Evolutionary conservation across 1,140 invertebrate species (phyloP).

Genomic region (Drosophila baimaii): DNA sequence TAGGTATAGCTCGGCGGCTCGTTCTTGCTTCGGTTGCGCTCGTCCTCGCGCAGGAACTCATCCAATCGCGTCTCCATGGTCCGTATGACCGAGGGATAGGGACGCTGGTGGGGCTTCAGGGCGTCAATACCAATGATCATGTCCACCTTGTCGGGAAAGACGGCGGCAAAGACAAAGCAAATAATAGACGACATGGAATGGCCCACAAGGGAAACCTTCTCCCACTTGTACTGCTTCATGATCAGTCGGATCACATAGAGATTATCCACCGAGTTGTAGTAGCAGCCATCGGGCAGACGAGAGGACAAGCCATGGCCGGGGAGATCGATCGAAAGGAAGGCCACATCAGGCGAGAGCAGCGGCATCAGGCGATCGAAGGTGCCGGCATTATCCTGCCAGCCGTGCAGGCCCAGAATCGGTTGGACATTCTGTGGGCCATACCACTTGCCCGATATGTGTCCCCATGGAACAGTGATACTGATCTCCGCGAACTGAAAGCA

Average conservation of each 20-base stretch:
- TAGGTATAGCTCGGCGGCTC: slow-evolving; percentile 87
- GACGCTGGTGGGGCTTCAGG: slow-evolving; percentile 85
- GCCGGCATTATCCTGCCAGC: slow-evolving; percentile 91
- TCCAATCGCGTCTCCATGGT: slow-evolving; percentile 84
- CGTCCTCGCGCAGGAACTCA: slow-evolving; percentile 85
- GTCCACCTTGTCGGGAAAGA: slow-evolving; percentile 87
- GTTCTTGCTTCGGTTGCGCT: slow-evolving; percentile 81
- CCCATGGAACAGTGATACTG: slow-evolving; percentile 91
- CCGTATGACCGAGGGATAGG: slow-evolving; percentile 60
- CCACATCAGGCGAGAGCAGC: slow-evolving; percentile 86
- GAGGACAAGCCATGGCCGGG: slow-evolving; percentile 90
- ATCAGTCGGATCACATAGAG: slow-evolving; percentile 87
- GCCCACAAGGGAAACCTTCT: slow-evolving; percentile 87
- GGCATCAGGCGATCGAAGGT: slow-evolving; percentile 89
- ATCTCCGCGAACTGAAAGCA: slow-evolving; percentile 87
- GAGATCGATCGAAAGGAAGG: slow-evolving; percentile 89
- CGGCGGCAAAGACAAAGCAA: slow-evolving; percentile 86
- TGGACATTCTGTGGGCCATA: slow-evolving; percentile 88
- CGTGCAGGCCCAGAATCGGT: slow-evolving; percentile 90
- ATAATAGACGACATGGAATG: slow-evolving; percentile 89
- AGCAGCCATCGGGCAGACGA: slow-evolving; percentile 87
- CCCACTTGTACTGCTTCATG: slow-evolving; percentile 88
- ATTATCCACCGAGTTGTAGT: slow-evolving; percentile 87
- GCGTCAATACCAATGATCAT: slow-evolving; percentile 88
- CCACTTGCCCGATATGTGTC: slow-evolving; percentile 89